These are phyloP conservation scores for Chouioia cunea DNA, from an alignment of 2,888 invertebrate species.

Conservation along the genomic window DNA sequence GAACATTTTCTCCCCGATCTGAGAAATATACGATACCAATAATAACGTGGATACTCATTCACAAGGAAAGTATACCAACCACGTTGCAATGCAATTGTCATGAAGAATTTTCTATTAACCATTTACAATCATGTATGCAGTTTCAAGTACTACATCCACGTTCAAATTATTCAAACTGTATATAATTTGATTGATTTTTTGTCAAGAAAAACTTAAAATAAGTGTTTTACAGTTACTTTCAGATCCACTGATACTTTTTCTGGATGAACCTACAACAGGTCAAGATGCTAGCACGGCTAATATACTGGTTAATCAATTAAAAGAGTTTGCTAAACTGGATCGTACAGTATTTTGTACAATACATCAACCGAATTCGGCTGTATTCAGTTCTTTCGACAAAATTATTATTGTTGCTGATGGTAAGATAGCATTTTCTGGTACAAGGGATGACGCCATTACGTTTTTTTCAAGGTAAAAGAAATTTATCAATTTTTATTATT, in stretches of 20 bases:
- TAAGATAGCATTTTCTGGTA: slow-evolving; percentile 86
- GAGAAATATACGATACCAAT: too few species aligned
- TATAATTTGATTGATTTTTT: too few species aligned
- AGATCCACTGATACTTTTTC: slow-evolving; percentile 91
- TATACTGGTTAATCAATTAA: slow-evolving; percentile 81
- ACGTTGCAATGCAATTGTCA: too few species aligned
- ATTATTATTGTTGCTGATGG: slow-evolving; percentile 88
- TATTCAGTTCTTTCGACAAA: slow-evolving; percentile 86
- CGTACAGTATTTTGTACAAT: slow-evolving; percentile 93
- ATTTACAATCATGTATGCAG: too few species aligned
- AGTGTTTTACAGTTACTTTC: slow-evolving; percentile 80
- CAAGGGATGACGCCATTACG: slow-evolving; percentile 74
- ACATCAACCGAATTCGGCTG: slow-evolving; percentile 92
- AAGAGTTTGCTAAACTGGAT: slow-evolving; percentile 79
- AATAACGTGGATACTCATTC: too few species aligned
- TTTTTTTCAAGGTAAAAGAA: slow-evolving; percentile 78
- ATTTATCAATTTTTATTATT: not conserved
- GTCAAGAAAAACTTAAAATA: too few species aligned
- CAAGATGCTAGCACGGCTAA: slow-evolving; percentile 93
- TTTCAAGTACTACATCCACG: too few species aligned
- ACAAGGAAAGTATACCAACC: too few species aligned
- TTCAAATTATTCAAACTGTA: too few species aligned
- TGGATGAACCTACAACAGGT: slow-evolving; percentile 97
- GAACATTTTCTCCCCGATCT: too few species aligned
- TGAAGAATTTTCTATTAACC: too few species aligned